phyloP scores from a whole-genome alignment of 2,113 vertebrate genomes.

The Cochlearius cochlearius region DNA sequence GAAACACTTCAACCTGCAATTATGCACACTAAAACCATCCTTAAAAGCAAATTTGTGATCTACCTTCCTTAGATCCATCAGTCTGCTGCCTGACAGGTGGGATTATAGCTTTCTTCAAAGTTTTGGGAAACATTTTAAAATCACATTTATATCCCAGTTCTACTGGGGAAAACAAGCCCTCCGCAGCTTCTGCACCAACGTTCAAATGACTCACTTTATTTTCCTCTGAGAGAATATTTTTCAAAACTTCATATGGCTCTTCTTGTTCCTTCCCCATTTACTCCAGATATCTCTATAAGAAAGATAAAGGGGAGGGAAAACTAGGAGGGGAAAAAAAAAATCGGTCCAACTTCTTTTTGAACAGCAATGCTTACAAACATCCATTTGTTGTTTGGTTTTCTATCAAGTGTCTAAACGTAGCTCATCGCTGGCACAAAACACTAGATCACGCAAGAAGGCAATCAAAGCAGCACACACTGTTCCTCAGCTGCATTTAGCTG shows the following conservation, averaged over 20 bases:
- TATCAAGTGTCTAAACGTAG: not conserved
- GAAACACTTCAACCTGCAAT: constrained; percentile 13
- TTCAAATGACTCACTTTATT: not conserved
- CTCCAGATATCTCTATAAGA: not conserved
- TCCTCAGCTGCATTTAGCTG: not conserved
- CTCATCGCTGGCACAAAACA: not conserved
- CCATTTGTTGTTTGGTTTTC: not conserved
- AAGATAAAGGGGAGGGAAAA: not conserved
- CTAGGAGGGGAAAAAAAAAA: not conserved
- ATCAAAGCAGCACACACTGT: not conserved
- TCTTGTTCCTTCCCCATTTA: not conserved
- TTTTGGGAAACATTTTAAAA: constrained; percentile 49
- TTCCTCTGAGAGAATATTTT: not conserved
- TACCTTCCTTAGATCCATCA: constrained; percentile 48
- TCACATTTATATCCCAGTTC: constrained; percentile 32
- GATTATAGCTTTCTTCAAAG: constrained; percentile 56
- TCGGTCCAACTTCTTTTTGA: not conserved
- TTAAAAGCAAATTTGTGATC: constrained; percentile 61
- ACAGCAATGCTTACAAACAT: not conserved
- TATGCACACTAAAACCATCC: constrained; percentile 28
- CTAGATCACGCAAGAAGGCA: not conserved
- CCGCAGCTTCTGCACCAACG: not conserved
- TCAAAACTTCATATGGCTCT: not conserved
- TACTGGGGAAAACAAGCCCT: constrained; percentile 66
- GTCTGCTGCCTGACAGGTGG: constrained; percentile 29